These are phyloP conservation scores for Scolopax bukidnonensis DNA, from an alignment of 2,797 vertebrate species.

Conservation along the genomic window DNA sequence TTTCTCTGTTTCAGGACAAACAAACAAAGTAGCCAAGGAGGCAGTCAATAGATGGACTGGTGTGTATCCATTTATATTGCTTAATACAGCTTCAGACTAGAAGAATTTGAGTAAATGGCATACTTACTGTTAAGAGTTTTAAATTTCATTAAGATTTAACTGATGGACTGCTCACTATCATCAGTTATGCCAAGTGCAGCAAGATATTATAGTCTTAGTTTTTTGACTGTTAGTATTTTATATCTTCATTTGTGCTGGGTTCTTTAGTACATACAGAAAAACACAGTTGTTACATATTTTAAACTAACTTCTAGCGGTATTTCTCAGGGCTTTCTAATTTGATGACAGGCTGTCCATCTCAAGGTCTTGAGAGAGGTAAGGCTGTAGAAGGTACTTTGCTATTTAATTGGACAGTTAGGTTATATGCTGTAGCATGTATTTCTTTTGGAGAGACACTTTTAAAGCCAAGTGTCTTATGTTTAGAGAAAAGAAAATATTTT, in stretches of 20 bases:
- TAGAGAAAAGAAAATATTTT: neutral
- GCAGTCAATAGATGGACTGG: conserved; percentile 97
- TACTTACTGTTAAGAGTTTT: neutral
- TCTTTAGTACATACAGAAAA: neutral
- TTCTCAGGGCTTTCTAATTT: neutral
- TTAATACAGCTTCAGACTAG: neutral
- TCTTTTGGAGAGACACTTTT: neutral
- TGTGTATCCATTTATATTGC: conserved; percentile 72
- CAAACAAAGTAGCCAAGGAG: conserved; percentile 90
- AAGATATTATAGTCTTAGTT: neutral
- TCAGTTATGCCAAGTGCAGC: neutral
- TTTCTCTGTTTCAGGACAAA: conserved; percentile 82
- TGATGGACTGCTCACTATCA: neutral
- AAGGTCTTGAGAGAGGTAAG: neutral
- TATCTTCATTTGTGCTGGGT: neutral
- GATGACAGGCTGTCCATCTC: neutral
- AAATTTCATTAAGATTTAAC: neutral
- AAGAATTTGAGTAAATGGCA: neutral
- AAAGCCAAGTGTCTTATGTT: neutral
- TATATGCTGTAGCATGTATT: neutral
- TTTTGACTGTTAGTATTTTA: neutral
- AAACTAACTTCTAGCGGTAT: neutral
- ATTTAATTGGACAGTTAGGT: neutral
- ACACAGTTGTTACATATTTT: neutral
- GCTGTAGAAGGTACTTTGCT: neutral